phyloP scores from a whole-genome alignment of 2,888 invertebrate species.

The Helobdella robusta region DNA sequence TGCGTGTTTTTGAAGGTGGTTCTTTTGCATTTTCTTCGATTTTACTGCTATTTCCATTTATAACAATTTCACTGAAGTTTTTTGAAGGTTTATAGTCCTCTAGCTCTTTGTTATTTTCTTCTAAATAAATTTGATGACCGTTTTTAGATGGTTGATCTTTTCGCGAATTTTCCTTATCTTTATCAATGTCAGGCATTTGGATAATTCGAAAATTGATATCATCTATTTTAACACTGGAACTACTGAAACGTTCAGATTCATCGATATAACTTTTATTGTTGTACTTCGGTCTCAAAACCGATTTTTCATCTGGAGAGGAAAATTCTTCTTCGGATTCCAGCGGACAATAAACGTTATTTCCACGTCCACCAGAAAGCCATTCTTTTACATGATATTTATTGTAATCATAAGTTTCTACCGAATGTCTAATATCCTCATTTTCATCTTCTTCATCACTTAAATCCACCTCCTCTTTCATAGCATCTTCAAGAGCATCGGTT shows the following conservation, averaged over 20 bases:
- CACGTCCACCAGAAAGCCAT: background rate
- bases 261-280: background rate
- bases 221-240: conserved; percentile 7
- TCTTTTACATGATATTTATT: background rate
- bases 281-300: background rate
- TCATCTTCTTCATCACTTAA: background rate
- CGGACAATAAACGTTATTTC: background rate
- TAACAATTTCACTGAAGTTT: background rate
- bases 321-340: conserved; percentile 7
- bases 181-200: conserved; percentile 10
- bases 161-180: no score
- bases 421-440: background rate
- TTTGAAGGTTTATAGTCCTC: background rate
- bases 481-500: conserved; percentile 16
- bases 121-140: no score
- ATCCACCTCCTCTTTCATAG: background rate
- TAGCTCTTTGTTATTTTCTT: background rate
- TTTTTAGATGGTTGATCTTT: no score
- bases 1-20: no score
- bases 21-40: no score
- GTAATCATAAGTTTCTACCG: background rate
- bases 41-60: background rate
- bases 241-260: background rate
- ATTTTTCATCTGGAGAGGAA: background rate
- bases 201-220: conserved; percentile 12